Conservation (phyloP, 2,113 vertebrate genomes). For the Pituophis catenifer region DNA sequence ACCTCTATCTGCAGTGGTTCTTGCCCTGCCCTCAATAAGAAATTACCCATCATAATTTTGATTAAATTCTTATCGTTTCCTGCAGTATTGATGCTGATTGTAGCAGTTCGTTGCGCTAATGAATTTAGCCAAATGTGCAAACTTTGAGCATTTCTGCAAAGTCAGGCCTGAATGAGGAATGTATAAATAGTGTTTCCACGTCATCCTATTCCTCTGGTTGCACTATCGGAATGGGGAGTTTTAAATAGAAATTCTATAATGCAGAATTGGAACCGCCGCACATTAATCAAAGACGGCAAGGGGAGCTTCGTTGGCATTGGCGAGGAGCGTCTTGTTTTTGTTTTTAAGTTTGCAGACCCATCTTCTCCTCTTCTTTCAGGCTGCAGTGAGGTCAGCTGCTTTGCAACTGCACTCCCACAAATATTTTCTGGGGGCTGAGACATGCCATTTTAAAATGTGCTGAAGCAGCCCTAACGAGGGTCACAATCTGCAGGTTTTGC, state of each 20-base stretch:
- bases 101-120: slow-evolving; percentile 25
- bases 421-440: slow-evolving; percentile 11
- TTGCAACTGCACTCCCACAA: slow-evolving; percentile 30
- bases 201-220: slow-evolving; percentile 38
- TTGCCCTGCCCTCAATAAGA: background rate
- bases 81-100: background rate
- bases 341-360: background rate
- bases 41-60: slow-evolving; percentile 22
- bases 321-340: background rate
- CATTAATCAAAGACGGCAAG: slow-evolving; percentile 19
- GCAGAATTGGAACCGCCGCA: slow-evolving; percentile 28
- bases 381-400: slow-evolving; percentile 17
- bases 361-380: slow-evolving; percentile 30
- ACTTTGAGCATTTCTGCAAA: slow-evolving; percentile 33
- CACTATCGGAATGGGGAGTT: background rate
- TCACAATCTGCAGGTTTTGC: slow-evolving; percentile 14
- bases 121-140: slow-evolving; percentile 21
- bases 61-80: background rate
- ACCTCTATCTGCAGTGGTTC: background rate
- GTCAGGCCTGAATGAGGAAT: slow-evolving; percentile 32
- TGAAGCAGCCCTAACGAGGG: slow-evolving; percentile 12
- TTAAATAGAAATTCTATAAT: slow-evolving; percentile 4
- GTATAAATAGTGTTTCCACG: slow-evolving; percentile 30
- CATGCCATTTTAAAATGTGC: background rate
- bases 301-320: no score